Evolutionary conservation across 2,888 invertebrate genomes (phyloP).

Genomic region (Dryadula phaetusa): DNA sequence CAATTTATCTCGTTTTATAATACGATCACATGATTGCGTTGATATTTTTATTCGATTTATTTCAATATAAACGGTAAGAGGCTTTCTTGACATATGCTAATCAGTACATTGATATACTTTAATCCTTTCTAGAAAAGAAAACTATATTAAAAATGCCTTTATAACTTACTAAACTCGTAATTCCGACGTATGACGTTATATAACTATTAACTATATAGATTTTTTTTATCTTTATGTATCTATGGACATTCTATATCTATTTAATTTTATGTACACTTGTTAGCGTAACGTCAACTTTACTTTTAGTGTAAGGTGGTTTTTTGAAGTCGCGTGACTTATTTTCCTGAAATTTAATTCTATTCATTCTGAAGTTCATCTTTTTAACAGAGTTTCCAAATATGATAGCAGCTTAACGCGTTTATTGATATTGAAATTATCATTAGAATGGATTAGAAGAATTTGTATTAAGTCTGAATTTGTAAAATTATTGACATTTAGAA

Average conservation of each 20-base stretch:
- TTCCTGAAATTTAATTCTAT: neutral
- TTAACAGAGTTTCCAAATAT: neutral
- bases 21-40: neutral
- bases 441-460: too few species aligned
- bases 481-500: too few species aligned
- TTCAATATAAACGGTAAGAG: neutral
- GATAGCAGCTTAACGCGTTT: too few species aligned
- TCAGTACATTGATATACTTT: too few species aligned
- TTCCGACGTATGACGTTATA: too few species aligned
- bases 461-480: too few species aligned
- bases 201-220: neutral
- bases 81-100: too few species aligned
- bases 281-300: neutral
- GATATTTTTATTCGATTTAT: neutral
- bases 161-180: too few species aligned
- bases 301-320: neutral
- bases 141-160: too few species aligned
- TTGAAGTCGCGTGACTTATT: neutral
- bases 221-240: neutral
- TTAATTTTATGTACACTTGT: neutral
- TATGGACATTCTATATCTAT: neutral
- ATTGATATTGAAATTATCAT: too few species aligned
- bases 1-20: too few species aligned
- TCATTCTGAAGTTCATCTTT: neutral
- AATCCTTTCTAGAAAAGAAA: too few species aligned